Evolutionary conservation across 2,888 invertebrate species (phyloP), one percentile per base, ranked within the genome.

Genomic region (Lasioglossum vierecki): DNA sequence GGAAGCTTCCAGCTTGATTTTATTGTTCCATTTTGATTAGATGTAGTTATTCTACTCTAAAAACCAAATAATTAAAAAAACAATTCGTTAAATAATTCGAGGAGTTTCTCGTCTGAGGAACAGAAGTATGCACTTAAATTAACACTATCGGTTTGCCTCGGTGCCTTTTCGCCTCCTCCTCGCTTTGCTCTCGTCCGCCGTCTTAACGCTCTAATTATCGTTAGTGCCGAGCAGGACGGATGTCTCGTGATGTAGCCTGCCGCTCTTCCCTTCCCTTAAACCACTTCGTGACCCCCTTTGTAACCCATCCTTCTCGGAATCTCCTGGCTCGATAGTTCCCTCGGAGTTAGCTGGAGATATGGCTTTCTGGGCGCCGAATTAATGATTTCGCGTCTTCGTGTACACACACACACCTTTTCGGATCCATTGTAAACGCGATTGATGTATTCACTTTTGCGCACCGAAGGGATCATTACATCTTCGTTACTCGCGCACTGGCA

Each of bases 151-250:
- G 60, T 44, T 73, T 15, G 63, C 30, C 57, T 49, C 53, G 60
- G 76, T 73, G 46, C 79, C 84, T 81, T 83, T 87, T 83, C 78
- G 63, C 85, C 82, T 76, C 73, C 76, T 75, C 72, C 75, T 73
- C 53, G 71, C 81, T 86, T 84, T 83, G 82, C 85, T 87, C 88
- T 87, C 82, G 91, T 92, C 92, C 90, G 92, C 92, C 91, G 92
- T 93, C 93, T 92, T 91, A 93, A 94, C 93, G 91, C 92, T 94
- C 93, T 93, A 94, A 94, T 94, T 94, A 93, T 94, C 94, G 93
- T 94, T 94, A 94, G 93, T 92, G 91, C 91, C 85, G 90, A 91
- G 90, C 91, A 68, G 90, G 92, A 93, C 92, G 92, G 91, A 93
- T 94, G 92, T 93, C 93, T 92, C 90, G 92, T 92, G 92, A 93